Conservation (phyloP, 2,888 invertebrate genomes). For the Labia minor region DNA sequence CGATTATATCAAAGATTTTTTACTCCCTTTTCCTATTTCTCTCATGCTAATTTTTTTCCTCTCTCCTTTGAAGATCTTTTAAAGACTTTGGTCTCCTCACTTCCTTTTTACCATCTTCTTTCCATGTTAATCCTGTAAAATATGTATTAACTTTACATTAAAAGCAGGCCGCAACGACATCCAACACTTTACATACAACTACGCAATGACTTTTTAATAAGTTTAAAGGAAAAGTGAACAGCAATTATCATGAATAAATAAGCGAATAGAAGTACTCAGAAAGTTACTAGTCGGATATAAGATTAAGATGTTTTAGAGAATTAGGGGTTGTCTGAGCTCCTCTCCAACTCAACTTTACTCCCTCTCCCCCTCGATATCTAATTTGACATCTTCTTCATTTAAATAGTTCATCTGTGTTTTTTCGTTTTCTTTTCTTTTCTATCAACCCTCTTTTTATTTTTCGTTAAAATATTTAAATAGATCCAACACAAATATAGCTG, state of each 20-base stretch:
- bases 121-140: background rate
- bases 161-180: background rate
- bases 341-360: too few relatives aligned
- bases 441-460: too few relatives aligned
- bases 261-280: background rate
- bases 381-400: background rate
- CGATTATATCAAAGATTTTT: too few relatives aligned
- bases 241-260: conserved; percentile 13
- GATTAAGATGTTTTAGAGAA: conserved; percentile 3
- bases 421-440: too few relatives aligned
- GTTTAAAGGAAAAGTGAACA: conserved; percentile 13
- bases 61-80: background rate
- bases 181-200: background rate
- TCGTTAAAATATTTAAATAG: too few relatives aligned
- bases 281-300: conserved; percentile 1
- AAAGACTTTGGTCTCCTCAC: background rate
- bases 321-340: too few relatives aligned
- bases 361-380: background rate
- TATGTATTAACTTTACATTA: conserved; percentile 8
- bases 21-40: background rate
- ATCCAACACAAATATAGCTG: too few relatives aligned
- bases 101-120: background rate
- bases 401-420: too few relatives aligned
- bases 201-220: conserved; percentile 6
- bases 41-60: background rate